Evolutionary conservation across 2,888 invertebrate genomes (phyloP), one percentile per base, ranked within the genome.

Genomic region (Nomada ruficornis): DNA sequence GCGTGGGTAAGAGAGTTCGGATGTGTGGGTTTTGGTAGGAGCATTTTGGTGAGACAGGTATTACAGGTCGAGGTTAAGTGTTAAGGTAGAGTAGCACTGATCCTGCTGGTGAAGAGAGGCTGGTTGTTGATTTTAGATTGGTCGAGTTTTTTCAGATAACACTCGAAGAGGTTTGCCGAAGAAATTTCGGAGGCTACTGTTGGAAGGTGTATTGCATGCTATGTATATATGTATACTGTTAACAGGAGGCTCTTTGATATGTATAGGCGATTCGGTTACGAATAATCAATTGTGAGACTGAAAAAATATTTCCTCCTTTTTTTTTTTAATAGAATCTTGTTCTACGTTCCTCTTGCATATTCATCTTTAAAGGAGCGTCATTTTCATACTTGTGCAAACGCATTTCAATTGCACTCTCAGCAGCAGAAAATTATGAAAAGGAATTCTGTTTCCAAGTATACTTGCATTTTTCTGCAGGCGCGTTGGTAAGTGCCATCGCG

Each of bases 161-260:
- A 62, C 42, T 62, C 20, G 44, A 44, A 1, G 13, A 62, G 62
- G 42, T 44, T 44, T 44, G 18, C 15, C n/a, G 44, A 23, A 26
- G 42, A 44, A 60, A 36, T 42, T 60, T 67, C n/a, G 36, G 29
- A 67, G 54, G 67, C 67, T 60, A 60, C 60, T n/a, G 36, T 3
- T 42, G 2, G 60, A 1, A 60, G 18, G 2, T 36, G n/a, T 9
- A 60, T 42, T 36, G 7, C 36, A 36, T 5, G 36, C 7, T 29
- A 15, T 55, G 50, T 18, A 50, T 50, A 13, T 4, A 13, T 50
- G 15, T 5, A 36, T 7, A 36, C 18, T 18, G 18, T 50, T 50
- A 18, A 18, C 5, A 5, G 18, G 50, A 50, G 5, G 7, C 5
- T 50, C 18, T 18, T 47, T 47, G 47, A 29, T 36, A 4, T 15